Percentiles rank a stretch among this genome's conserved stretches.
These are phyloP conservation scores for Diadema setosum DNA, from an alignment of 35 echinoderm and acorn worm species.

Conservation along the genomic window DNA sequence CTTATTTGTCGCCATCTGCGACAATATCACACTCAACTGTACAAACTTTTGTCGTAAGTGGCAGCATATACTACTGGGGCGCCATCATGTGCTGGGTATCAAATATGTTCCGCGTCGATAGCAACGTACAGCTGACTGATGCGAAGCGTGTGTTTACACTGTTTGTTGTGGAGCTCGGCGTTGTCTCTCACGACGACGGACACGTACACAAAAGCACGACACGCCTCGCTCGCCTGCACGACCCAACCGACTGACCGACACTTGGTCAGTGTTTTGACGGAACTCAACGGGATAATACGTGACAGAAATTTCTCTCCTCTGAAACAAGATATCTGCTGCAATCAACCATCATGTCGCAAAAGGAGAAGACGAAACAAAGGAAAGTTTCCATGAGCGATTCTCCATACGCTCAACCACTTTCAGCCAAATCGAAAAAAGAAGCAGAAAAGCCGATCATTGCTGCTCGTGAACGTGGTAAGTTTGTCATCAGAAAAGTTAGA, in stretches of 20 bases:
- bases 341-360: slow-evolving; percentile 4
- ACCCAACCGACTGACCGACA: neutral
- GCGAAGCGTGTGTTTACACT: neutral
- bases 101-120: neutral
- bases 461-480: slow-evolving; percentile 83
- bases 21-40: neutral
- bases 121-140: neutral
- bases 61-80: neutral
- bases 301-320: neutral
- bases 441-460: slow-evolving; percentile 70
- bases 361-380: slow-evolving; percentile 32
- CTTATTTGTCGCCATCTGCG: neutral
- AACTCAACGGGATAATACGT: neutral
- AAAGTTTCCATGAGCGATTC: slow-evolving; percentile 4
- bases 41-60: neutral
- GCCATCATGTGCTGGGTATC: neutral
- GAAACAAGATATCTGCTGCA: neutral
- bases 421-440: neutral
- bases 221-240: neutral
- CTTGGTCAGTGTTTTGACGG: neutral
- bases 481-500: neutral
- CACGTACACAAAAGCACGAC: no score
- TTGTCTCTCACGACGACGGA: neutral
- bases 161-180: neutral
- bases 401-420: slow-evolving; percentile 42